A percentile compares a stretch with the other conserved stretches of the same genome.
phyloP scores from a whole-genome alignment of 2,113 vertebrate species.

The Lepus americanus region DNA sequence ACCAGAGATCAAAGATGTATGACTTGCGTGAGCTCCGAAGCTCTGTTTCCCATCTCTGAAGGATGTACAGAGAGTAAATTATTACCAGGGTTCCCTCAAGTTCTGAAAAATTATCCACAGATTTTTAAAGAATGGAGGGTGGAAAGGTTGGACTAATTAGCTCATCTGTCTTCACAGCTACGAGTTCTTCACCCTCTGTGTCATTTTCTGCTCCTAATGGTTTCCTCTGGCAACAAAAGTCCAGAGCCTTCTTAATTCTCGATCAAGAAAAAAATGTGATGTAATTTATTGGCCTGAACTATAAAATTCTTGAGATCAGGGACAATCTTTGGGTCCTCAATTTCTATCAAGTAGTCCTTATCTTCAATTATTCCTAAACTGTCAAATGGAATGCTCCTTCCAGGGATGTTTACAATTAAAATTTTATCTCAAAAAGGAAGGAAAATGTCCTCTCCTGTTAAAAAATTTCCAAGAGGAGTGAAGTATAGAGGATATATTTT shows the following conservation, averaged over 20 bases:
- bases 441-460: constrained; percentile 35
- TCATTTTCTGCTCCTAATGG: background rate
- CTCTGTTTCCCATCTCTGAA: constrained; percentile 38
- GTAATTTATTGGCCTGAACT: background rate
- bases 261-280: constrained; percentile 15
- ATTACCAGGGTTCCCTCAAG: constrained; percentile 6
- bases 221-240: constrained; percentile 12
- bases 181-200: background rate
- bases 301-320: constrained; percentile 18
- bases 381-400: background rate
- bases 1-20: background rate
- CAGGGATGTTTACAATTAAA: constrained; percentile 41
- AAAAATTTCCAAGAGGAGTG: background rate
- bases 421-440: constrained; percentile 30
- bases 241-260: constrained; percentile 37
- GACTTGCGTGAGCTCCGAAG: background rate
- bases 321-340: constrained; percentile 19
- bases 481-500: background rate
- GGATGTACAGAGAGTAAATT: background rate
- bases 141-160: background rate
- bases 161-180: constrained; percentile 20
- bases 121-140: background rate
- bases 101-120: constrained; percentile 50
- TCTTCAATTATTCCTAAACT: constrained; percentile 32
- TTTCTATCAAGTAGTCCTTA: background rate